These are phyloP conservation scores for Epinephelus moara DNA, from an alignment of 2,113 vertebrate genomes.

Conservation along the genomic window DNA sequence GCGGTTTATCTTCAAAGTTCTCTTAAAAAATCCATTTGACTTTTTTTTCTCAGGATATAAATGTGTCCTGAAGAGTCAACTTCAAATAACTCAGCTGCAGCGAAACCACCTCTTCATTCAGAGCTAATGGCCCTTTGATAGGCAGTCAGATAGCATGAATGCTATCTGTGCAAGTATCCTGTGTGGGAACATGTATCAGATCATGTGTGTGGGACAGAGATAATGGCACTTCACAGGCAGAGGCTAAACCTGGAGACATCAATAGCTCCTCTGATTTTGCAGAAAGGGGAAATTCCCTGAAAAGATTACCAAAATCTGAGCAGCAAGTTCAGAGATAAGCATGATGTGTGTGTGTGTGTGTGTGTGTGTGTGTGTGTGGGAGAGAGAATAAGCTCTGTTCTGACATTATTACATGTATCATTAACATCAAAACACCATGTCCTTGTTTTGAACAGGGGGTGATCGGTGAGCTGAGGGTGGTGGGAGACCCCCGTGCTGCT, in stretches of 20 bases:
- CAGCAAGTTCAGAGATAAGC: constrained; percentile 33
- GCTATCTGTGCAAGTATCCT: constrained; percentile 39
- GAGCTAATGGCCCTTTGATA: constrained; percentile 68
- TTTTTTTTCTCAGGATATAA: constrained; percentile 50
- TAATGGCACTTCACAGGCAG: constrained; percentile 50
- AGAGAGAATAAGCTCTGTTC: constrained; percentile 3
- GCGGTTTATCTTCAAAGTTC: constrained; percentile 48
- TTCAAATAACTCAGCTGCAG: constrained; percentile 50
- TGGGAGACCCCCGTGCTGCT: constrained; percentile 86
- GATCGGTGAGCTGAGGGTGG: constrained; percentile 90
- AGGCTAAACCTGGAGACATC: constrained; percentile 42
- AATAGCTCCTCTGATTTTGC: constrained; percentile 44
- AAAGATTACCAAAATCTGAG: not conserved
- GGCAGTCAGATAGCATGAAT: constrained; percentile 46
- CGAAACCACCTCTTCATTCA: constrained; percentile 30
- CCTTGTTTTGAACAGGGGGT: constrained; percentile 84
- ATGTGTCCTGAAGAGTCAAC: constrained; percentile 25
- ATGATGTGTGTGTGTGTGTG: not conserved
- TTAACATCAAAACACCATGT: constrained; percentile 19
- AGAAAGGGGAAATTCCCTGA: constrained; percentile 41
- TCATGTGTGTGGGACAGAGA: constrained; percentile 26
- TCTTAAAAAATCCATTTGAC: constrained; percentile 38
- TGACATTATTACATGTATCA: constrained; percentile 1
- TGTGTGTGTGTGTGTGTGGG: not conserved
- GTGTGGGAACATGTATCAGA: constrained; percentile 56